Evolutionary conservation across 1,140 invertebrate genomes (phyloP), one percentile per base, ranked within the genome.

Genomic region (Bombus superbus): DNA sequence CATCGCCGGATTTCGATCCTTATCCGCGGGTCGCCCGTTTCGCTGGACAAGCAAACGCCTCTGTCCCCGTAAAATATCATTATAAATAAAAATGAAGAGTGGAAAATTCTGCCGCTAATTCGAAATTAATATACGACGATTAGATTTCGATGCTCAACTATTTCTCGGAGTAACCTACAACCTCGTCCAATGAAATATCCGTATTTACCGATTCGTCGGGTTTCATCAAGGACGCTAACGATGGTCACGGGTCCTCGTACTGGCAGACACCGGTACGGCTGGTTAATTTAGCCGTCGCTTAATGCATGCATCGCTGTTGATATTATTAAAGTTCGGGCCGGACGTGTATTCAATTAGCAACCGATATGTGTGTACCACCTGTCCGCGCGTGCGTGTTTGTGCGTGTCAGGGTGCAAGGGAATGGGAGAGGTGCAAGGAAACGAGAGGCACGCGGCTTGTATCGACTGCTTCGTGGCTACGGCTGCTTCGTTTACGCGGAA

Each of bases 171-270:
- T 8, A 22, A 22, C 62, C 2, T 66, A 1, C 13, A 2, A 8
- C 25, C 11, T 9, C 5, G 40, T 22, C 1, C 38, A 53, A 68
- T 47, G 3, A 35, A 38, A 25, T 86, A 86, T 80, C 87, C 89
- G 85, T 87, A 89, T 87, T 93, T 90, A 91, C 86, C 87, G 82
- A 92, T 92, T 92, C 92, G 90, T 83, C 86, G 91, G 86, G 88
- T 92, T 93, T 93, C 92, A 93, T 93, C 92, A 93, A 90, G 88
- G 77, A 89, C 88, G 89, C 89, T 93, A 92, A 92, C 90, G 92
- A 93, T 87, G 89, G 91, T 92, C 91, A 91, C 88, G 81, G 76
- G 76, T 85, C 76, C 44, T 69, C 59, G 53, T 80, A 68, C 76
- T 47, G 69, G 59, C 53, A 72, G 69, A 83, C 78, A 75, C 74